Conservation (phyloP, 1,140 invertebrate genomes). For the Leptinotarsa lineolata region DNA sequence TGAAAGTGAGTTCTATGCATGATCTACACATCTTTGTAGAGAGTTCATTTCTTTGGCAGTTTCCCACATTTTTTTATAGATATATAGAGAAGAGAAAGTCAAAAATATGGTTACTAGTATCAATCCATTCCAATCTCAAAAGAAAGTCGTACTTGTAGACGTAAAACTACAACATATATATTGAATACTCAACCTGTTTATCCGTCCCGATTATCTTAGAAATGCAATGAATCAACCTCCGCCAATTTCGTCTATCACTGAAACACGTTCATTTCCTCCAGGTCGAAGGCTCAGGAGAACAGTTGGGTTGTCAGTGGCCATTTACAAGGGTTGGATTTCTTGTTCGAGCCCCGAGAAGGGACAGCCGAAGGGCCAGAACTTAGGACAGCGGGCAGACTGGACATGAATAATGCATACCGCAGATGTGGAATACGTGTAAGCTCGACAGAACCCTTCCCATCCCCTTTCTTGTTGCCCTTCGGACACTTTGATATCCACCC, state of each 20-base stretch:
- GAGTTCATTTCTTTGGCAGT: no score
- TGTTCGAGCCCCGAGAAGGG: conserved; percentile 41
- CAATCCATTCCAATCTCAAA: no score
- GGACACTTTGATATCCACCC: conserved; percentile 3
- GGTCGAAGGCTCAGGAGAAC: conserved; percentile 3
- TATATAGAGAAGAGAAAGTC: no score
- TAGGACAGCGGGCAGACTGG: conserved; percentile 52
- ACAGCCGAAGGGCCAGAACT: conserved; percentile 40
- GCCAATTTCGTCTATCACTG: not conserved
- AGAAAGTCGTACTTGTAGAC: no score
- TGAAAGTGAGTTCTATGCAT: no score
- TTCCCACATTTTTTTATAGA: no score
- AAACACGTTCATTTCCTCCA: not conserved
- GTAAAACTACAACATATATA: no score
- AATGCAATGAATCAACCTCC: not conserved
- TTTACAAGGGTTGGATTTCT: conserved; percentile 51
- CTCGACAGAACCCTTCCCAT: conserved; percentile 17
- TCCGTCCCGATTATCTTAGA: no score
- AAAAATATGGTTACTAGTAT: no score
- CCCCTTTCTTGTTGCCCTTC: conserved; percentile 21
- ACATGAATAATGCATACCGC: conserved; percentile 56
- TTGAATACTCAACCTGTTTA: no score
- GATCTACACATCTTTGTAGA: no score
- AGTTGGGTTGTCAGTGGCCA: conserved; percentile 42
- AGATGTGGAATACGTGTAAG: conserved; percentile 56